These are phyloP conservation scores for Torymus tubicola DNA, from an alignment of 2,888 invertebrate genomes.

Conservation along the genomic window DNA sequence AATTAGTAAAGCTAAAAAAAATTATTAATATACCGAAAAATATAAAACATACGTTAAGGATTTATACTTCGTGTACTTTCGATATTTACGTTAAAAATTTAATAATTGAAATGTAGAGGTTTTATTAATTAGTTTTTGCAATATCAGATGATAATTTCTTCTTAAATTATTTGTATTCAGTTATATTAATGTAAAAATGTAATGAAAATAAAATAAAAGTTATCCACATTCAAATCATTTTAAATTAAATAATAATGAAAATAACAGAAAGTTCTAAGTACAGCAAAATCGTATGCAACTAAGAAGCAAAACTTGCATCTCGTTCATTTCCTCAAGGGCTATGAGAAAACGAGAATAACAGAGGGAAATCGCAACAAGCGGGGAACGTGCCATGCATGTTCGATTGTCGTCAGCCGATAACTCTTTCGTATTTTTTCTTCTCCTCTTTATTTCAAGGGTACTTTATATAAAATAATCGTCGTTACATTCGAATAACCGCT, in stretches of 20 bases:
- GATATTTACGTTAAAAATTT: too few species aligned
- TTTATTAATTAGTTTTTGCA: too few species aligned
- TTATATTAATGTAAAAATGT: too few species aligned
- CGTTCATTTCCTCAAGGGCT: slow-evolving; percentile 26
- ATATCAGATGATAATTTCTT: too few species aligned
- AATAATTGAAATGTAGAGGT: too few species aligned
- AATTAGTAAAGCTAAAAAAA: too few species aligned
- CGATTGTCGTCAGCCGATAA: slow-evolving; percentile 45
- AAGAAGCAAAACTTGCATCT: slow-evolving; percentile 37
- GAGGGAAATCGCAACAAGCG: slow-evolving; percentile 43
- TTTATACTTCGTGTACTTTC: too few species aligned
- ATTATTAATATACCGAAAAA: too few species aligned
- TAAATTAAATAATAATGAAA: neutral
- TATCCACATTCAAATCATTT: too few species aligned
- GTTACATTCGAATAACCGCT: slow-evolving; percentile 60
- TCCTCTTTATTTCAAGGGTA: slow-evolving; percentile 60
- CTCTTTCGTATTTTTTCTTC: slow-evolving; percentile 46
- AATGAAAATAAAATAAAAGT: too few species aligned
- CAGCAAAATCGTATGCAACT: slow-evolving; percentile 18
- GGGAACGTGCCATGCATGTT: slow-evolving; percentile 49
- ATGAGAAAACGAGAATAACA: slow-evolving; percentile 46
- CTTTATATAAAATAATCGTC: slow-evolving; percentile 60
- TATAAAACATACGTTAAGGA: too few species aligned
- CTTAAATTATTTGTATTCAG: too few species aligned
- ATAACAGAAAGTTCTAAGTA: slow-evolving; percentile 9